Percentiles rank a stretch among this genome's conserved stretches.
Conservation (phyloP, 1,140 invertebrate genomes). For the Scaptomyza graminum region DNA sequence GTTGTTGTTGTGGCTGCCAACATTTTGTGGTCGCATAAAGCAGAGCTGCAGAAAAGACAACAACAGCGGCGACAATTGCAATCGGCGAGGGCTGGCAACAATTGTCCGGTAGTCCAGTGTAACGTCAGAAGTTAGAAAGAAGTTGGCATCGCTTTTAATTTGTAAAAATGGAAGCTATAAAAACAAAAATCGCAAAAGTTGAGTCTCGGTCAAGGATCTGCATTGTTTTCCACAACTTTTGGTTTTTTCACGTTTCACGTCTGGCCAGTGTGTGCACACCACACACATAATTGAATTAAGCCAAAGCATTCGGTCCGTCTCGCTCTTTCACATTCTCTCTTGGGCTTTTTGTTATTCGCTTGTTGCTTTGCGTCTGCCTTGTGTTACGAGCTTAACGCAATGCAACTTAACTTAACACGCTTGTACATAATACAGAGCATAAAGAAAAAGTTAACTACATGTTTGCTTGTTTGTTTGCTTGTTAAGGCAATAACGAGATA, state of each 20-base stretch:
- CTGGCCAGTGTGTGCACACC: slow-evolving; percentile 51
- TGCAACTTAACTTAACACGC: slow-evolving; percentile 9
- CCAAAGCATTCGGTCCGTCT: slow-evolving; percentile 34
- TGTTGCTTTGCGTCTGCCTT: slow-evolving; percentile 29
- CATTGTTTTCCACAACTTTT: slow-evolving; percentile 11
- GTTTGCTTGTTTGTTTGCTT: background rate
- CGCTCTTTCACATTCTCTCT: slow-evolving; percentile 13
- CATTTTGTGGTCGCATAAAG: slow-evolving; percentile 47
- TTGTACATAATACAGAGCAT: background rate
- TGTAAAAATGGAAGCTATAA: slow-evolving; percentile 34
- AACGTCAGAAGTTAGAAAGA: slow-evolving; percentile 1
- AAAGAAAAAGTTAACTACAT: slow-evolving; percentile 6
- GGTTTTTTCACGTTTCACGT: slow-evolving; percentile 20
- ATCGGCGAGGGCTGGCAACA: slow-evolving; percentile 10
- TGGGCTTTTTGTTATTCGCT: slow-evolving; percentile 33
- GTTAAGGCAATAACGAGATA: slow-evolving; percentile 21
- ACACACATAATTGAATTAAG: slow-evolving; percentile 63
- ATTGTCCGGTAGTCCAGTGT: background rate
- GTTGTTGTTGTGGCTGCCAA: slow-evolving; percentile 9
- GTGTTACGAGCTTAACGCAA: slow-evolving; percentile 46
- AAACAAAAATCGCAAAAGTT: slow-evolving; percentile 32
- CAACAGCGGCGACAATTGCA: slow-evolving; percentile 26
- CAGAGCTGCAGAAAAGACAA: background rate
- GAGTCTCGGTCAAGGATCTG: slow-evolving; percentile 10
- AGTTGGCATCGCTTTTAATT: slow-evolving; percentile 63